A percentile compares a stretch with the other conserved stretches of the same genome.
Evolutionary conservation across 2,113 vertebrate species (phyloP).

Genomic region (Ameiurus melas): DNA sequence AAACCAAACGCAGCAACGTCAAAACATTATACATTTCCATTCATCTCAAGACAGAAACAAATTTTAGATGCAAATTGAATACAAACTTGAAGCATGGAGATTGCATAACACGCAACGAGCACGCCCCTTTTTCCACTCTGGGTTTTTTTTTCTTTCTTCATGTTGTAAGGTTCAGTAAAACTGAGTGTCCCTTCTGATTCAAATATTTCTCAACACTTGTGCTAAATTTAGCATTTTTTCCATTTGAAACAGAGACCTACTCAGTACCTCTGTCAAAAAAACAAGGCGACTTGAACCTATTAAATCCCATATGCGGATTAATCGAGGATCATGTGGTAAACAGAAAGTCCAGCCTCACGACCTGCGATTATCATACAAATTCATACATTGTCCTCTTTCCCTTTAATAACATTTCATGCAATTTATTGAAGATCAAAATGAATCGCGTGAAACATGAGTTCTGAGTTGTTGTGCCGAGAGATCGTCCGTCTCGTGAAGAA

Average conservation of each 20-base stretch:
- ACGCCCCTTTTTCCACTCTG: neutral
- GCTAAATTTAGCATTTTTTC: constrained; percentile 10
- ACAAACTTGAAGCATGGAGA: neutral
- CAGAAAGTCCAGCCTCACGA: neutral
- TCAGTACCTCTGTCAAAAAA: constrained; percentile 7
- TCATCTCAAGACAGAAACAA: neutral
- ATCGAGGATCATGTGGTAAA: constrained; percentile 1
- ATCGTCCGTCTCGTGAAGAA: neutral
- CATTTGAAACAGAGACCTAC: constrained; percentile 14
- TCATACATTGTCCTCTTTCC: neutral
- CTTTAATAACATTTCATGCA: neutral
- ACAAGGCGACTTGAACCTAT: neutral
- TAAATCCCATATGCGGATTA: constrained; percentile 14
- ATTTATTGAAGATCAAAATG: constrained; percentile 1
- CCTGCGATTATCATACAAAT: neutral
- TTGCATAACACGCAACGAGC: neutral
- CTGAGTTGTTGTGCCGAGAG: neutral
- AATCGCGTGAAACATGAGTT: neutral
- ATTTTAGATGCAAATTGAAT: constrained; percentile 9
- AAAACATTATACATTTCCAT: constrained; percentile 8
- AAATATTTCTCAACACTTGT: constrained; percentile 11
- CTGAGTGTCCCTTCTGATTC: neutral
- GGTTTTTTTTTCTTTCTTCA: neutral
- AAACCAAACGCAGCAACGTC: neutral
- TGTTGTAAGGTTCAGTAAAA: constrained; percentile 28